phyloP scores from a whole-genome alignment of 2,797 vertebrate genomes.

The Tragelaphus oryx region DNA sequence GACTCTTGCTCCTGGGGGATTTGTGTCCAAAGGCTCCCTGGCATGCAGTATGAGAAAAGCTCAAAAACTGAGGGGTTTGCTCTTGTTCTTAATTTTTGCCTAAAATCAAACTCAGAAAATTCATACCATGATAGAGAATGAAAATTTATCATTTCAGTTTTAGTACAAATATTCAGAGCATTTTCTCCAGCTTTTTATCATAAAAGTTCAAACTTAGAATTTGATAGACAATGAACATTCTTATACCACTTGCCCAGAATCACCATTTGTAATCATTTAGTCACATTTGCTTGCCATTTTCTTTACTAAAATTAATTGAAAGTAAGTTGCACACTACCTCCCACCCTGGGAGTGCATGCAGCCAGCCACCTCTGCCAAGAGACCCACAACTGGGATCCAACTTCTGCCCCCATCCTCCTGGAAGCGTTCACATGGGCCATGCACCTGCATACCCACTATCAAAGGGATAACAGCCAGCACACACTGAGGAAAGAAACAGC shows the following conservation, averaged over 20 bases:
- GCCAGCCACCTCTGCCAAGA: not conserved
- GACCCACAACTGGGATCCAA: too few relatives aligned
- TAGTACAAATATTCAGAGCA: not conserved
- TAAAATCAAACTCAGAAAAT: not conserved
- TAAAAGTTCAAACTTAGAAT: not conserved
- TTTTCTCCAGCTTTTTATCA: not conserved
- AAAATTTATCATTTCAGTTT: not conserved
- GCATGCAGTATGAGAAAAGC: not conserved
- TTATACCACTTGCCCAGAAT: not conserved
- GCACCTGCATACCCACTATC: too few relatives aligned
- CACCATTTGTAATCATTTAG: not conserved
- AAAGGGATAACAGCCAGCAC: not conserved
- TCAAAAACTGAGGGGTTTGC: not conserved
- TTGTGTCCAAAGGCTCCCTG: not conserved
- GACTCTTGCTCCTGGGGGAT: not conserved
- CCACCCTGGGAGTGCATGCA: not conserved
- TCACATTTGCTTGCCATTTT: not conserved
- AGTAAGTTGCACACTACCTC: not conserved
- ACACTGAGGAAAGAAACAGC: not conserved
- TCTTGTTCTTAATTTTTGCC: not conserved
- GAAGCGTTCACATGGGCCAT: not conserved
- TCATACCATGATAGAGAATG: not conserved
- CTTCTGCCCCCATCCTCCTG: not conserved
- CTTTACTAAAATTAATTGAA: constrained; percentile 3
- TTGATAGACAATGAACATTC: not conserved